A percentile compares a stretch with the other conserved stretches of the same genome.
These are phyloP conservation scores for Parazoanthus swiftii DNA, from an alignment of 92 coral and sea anemone genomes.

Conservation along the genomic window DNA sequence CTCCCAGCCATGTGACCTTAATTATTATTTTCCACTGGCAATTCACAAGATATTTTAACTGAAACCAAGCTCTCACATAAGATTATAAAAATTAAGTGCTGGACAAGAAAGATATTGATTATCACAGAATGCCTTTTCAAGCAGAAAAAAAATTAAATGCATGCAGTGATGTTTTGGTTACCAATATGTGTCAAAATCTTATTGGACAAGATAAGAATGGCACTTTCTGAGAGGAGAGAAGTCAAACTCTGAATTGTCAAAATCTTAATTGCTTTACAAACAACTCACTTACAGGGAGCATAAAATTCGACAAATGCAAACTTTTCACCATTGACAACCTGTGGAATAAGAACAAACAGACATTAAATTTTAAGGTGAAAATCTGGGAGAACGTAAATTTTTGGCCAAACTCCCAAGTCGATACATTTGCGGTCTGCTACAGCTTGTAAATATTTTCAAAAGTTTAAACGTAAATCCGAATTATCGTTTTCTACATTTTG, in stretches of 20 bases:
- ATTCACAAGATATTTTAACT: no score
- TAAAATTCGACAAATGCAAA: conserved; percentile 83
- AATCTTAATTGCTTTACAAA: not conserved
- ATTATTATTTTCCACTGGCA: no score
- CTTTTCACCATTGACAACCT: conserved; percentile 88
- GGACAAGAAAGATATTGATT: no score
- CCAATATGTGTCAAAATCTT: not conserved
- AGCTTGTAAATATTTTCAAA: not conserved
- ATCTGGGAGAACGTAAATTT: not conserved
- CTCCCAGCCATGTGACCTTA: no score
- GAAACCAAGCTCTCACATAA: no score
- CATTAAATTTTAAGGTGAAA: not conserved
- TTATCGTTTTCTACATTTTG: not conserved
- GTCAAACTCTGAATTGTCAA: not conserved
- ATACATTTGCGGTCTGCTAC: no score
- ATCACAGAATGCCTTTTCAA: no score
- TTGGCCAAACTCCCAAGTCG: no score
- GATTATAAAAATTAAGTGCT: no score
- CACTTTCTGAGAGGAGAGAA: not conserved
- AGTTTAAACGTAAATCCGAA: not conserved
- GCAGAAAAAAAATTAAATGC: not conserved
- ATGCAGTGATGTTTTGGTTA: not conserved
- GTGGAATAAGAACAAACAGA: conserved; percentile 22
- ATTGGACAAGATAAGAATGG: conserved; percentile 1
- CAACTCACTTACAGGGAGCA: conserved; percentile 79